phyloP scores from a whole-genome alignment of 1,140 invertebrate species.

The Drosophila bifasciata region DNA sequence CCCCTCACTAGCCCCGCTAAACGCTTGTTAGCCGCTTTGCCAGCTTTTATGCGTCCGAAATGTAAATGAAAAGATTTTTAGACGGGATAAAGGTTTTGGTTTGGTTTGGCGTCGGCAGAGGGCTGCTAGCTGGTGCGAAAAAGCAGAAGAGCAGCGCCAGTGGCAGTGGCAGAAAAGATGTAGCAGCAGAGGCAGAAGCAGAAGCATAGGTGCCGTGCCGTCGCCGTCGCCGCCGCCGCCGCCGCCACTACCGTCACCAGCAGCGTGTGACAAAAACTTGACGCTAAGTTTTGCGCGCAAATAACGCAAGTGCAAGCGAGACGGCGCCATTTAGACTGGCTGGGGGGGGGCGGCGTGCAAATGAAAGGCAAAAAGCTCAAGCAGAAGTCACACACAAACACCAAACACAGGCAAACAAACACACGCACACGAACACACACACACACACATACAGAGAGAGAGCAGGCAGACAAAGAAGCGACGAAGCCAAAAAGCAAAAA shows the following conservation, averaged over 20 bases:
- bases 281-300: conserved; percentile 72
- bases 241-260: conserved; percentile 22
- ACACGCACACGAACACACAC: conserved; percentile 23
- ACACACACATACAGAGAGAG: conserved; percentile 14
- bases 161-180: conserved; percentile 11
- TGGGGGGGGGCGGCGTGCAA: conserved; percentile 73
- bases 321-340: conserved; percentile 44
- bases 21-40: conserved; percentile 72
- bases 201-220: neutral
- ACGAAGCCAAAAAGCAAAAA: conserved; percentile 67
- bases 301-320: conserved; percentile 60
- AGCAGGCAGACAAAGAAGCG: conserved; percentile 58
- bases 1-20: conserved; percentile 26
- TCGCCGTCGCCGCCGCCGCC: conserved; percentile 24
- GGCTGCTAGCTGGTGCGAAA: conserved; percentile 70
- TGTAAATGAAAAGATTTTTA: conserved; percentile 69
- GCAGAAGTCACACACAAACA: conserved; percentile 41
- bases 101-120: conserved; percentile 26
- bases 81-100: conserved; percentile 24
- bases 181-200: conserved; percentile 8
- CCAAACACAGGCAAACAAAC: conserved; percentile 22
- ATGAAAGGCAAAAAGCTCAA: conserved; percentile 78
- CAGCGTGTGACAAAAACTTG: conserved; percentile 80
- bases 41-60: conserved; percentile 74
- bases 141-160: conserved; percentile 60